Percentiles rank a stretch among this genome's conserved stretches.
These are phyloP conservation scores for Hipposideros larvatus DNA, from an alignment of 2,797 vertebrate genomes.

Conservation along the genomic window DNA sequence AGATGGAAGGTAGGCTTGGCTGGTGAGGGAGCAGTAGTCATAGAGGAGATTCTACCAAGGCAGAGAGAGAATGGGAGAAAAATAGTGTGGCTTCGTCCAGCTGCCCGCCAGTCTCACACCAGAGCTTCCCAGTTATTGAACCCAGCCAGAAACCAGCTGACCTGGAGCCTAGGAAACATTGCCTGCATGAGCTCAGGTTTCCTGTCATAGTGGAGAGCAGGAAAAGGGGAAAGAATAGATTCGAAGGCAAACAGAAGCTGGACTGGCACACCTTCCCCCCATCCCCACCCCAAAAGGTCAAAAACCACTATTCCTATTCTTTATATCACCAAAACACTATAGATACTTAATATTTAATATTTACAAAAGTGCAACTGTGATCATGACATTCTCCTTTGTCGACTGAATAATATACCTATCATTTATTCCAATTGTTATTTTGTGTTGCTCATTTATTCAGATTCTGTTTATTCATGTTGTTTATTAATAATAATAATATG, in stretches of 20 bases:
- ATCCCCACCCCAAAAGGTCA: not conserved
- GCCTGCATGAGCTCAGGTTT: not conserved
- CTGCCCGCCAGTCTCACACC: not conserved
- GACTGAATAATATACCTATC: not conserved
- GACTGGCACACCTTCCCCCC: not conserved
- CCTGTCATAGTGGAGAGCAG: not conserved
- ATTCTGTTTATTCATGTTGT: not conserved
- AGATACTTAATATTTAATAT: not conserved
- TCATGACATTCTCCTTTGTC: not conserved
- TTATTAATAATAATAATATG: not conserved
- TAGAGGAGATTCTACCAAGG: not conserved
- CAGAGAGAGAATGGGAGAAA: not conserved
- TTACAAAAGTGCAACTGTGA: not conserved
- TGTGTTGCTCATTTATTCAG: not conserved
- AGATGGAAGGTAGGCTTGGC: not conserved
- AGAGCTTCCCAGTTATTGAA: not conserved
- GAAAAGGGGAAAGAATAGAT: not conserved
- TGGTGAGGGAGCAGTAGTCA: not conserved
- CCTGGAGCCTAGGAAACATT: not conserved
- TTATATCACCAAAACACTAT: not conserved
- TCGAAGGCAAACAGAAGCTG: not conserved
- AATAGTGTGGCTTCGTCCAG: not conserved
- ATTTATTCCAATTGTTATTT: not conserved
- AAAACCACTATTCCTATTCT: conserved; percentile 20
- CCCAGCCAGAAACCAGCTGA: not conserved